Evolutionary conservation across 2,113 vertebrate genomes (phyloP), one percentile per base, ranked within the genome.

Genomic region (Petrocephalus microphthalmus): DNA sequence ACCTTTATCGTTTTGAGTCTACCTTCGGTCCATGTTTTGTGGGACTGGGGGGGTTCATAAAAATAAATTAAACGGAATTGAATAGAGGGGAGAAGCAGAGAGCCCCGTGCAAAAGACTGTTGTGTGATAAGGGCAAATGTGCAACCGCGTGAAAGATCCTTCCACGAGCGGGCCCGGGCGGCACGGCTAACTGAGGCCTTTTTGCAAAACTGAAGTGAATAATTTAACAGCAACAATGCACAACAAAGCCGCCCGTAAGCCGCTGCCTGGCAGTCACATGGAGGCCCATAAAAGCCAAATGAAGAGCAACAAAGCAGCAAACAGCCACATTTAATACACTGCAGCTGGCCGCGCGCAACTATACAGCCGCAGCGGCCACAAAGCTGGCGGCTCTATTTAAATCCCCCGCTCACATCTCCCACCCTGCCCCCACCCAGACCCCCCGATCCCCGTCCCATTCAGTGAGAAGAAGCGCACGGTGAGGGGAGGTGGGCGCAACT

Each of bases 191-290:
- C 54, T 49, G 45, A n/a, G 51, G 83, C 83, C 83, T 22, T 33
- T 6, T 29, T 64, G 71, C 71, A 13, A 53, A 87, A 42, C 47
- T 56, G 86, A 86, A 88, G 89, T 81, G 89, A 90, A 91, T 89
- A 89, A 88, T 89, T 88, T 91, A 89, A 90, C 87, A 81, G 89
- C 87, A 89, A 83, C 90, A 89, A 88, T 89, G 89, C 60, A 49
- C 8, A 45, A 84, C 86, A 85, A 51, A 57, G 86, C 52, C 88
- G 7, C 20, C 29, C 60, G 22, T 87, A 42, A 78, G 64, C 49
- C 78, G 19, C 71, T 51, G 67, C 67, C 78, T 56, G 25, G 20
- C 78, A 64, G 52, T 85, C 85, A 52, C 88, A 47, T 85, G 52
- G 82, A 45, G 47, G 60, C 64, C 64, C 42, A 19, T 25, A 47